phyloP scores from a whole-genome alignment of 1,140 invertebrate species.

The Dryas iulia region DNA sequence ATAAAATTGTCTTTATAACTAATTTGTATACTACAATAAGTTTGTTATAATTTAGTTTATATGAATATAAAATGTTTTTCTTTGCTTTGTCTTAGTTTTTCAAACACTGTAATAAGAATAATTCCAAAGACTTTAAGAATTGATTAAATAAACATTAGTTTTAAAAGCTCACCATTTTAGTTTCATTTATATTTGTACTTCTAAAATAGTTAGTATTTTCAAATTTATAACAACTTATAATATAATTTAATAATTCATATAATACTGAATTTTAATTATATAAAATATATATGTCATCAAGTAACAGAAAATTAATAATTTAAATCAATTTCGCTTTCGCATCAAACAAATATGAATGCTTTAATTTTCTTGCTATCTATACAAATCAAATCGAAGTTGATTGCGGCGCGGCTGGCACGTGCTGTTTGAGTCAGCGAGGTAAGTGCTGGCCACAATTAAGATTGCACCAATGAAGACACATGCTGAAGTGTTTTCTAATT shows the following conservation, averaged over 20 bases:
- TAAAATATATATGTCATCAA: too few species aligned
- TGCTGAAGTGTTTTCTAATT: conserved; percentile 79
- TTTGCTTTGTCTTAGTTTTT: not conserved
- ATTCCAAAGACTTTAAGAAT: too few species aligned
- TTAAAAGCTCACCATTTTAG: not conserved
- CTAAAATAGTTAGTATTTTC: too few species aligned
- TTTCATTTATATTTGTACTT: not conserved
- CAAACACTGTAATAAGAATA: too few species aligned
- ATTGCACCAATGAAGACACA: conserved; percentile 74
- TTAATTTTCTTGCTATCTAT: conserved; percentile 28
- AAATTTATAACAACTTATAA: too few species aligned
- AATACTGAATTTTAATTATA: too few species aligned
- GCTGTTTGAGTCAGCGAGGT: conserved; percentile 67
- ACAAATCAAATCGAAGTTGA: conserved; percentile 28
- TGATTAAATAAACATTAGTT: not conserved
- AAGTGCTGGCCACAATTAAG: conserved; percentile 77
- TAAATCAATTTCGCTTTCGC: not conserved
- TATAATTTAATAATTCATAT: too few species aligned
- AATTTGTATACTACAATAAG: not conserved
- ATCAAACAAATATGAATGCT: not conserved
- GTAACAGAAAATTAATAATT: too few species aligned
- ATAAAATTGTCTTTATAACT: not conserved
- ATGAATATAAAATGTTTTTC: not conserved
- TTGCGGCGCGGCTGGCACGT: conserved; percentile 41
- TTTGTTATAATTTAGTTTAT: not conserved